Evolutionary conservation across 2,797 vertebrate genomes (phyloP), one percentile per base, ranked within the genome.

Genomic region (Amblyraja radiata): DNA sequence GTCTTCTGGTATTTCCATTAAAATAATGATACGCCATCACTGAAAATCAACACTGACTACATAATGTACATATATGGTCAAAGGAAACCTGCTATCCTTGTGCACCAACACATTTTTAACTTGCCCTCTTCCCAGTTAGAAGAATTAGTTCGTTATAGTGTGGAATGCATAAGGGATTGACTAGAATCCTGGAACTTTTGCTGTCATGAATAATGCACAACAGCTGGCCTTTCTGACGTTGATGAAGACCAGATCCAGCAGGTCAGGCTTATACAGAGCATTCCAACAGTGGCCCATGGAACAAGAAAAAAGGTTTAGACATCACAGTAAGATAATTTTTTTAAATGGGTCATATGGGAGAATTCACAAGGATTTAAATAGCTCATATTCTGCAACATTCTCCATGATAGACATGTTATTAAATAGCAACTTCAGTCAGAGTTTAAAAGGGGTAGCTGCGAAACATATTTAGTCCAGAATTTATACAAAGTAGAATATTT

Each of bases 241-340:
- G 90, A 92, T 76, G 68, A 71, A 76, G 46, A 76, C 71, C 90
- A 92, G 90, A 92, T 76, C 36, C 71, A 58, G 39, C 39, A 92
- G 46, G 71, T 92, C 90, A 74, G 23, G 61, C 21, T 14, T 76
- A 54, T n/a, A 74, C 90, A 28, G 39, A 92, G 58, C 25, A 76
- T 74, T 92, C 71, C 71, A 74, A 39, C 88, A 91, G 36, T 91
- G 68, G 68, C 71, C 90, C 11, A 54, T n/a, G 46, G 71, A 74
- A n/a, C 23, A 88, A 76, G 90, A 28, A 76, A 76, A 92, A 92
- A 1, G 61, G 25, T 73, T 32, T 8, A 25, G 36, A 91, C 23
- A 25, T 68, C 28, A 39, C 32, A 73, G n/a, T 39, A 54, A 91
- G 25, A 92, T 54, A 2, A 21, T 92, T 74, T 54, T 76, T 76